Conservation (phyloP, 2,888 invertebrate species). For the Synanthedon myopaeformis region DNA sequence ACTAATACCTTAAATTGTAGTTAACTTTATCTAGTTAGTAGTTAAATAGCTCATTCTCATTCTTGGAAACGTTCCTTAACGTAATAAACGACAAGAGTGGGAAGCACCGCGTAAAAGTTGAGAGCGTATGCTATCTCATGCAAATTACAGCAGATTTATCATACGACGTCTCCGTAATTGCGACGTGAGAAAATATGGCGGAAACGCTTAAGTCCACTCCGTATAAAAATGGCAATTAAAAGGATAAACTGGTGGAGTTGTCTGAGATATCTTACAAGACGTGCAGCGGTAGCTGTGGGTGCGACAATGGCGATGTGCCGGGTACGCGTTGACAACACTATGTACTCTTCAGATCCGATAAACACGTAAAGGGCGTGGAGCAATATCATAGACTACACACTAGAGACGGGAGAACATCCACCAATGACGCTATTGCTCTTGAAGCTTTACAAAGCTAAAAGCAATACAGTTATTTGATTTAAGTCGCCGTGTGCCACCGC, state of each 20-base stretch:
- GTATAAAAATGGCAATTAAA: conserved; percentile 69
- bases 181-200: conserved; percentile 69
- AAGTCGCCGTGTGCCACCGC: conserved; percentile 62
- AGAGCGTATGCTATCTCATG: conserved; percentile 71
- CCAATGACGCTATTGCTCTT: conserved; percentile 66
- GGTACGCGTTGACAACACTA: conserved; percentile 39
- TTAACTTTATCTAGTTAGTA: conserved; percentile 56
- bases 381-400: conserved; percentile 69
- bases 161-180: conserved; percentile 70
- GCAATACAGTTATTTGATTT: conserved; percentile 72
- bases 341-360: conserved; percentile 38
- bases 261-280: conserved; percentile 47
- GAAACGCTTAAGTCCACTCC: conserved; percentile 58
- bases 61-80: conserved; percentile 64
- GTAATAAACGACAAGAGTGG: conserved; percentile 68
- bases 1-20: conserved; percentile 31
- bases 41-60: conserved; percentile 67
- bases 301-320: conserved; percentile 12
- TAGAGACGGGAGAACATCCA: conserved; percentile 60
- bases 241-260: conserved; percentile 66
- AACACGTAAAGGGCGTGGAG: conserved; percentile 69
- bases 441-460: conserved; percentile 69
- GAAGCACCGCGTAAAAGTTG: conserved; percentile 67
- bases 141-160: conserved; percentile 71
- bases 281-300: conserved; percentile 9